Evolutionary conservation across 2,797 vertebrate genomes (phyloP).

Genomic region (Enteromius treurensis): DNA sequence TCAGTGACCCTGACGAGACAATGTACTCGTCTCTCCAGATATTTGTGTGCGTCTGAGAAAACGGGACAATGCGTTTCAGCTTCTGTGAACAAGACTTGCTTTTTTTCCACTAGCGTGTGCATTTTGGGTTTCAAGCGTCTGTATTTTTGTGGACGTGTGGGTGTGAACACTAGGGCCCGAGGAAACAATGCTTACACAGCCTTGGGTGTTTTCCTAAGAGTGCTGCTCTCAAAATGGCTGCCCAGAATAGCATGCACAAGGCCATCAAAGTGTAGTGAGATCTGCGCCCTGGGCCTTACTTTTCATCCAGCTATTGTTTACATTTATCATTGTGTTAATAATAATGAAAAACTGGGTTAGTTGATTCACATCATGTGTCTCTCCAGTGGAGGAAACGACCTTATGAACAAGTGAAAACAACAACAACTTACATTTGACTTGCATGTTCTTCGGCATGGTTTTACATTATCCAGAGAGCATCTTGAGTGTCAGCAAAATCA

Average conservation of each 20-base stretch:
- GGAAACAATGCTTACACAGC: slow-evolving; percentile 67
- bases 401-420: neutral
- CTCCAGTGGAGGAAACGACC: neutral
- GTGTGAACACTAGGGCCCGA: slow-evolving; percentile 29
- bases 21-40: slow-evolving; percentile 62
- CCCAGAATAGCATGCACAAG: slow-evolving; percentile 59
- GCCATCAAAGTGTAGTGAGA: slow-evolving; percentile 42
- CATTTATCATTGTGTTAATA: slow-evolving; percentile 12
- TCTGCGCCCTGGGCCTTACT: neutral
- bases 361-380: neutral
- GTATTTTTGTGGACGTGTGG: slow-evolving; percentile 16
- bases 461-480: neutral
- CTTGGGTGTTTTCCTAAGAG: slow-evolving; percentile 61
- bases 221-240: slow-evolving; percentile 49
- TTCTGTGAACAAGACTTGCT: slow-evolving; percentile 23
- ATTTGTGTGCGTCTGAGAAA: slow-evolving; percentile 52
- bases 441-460: neutral
- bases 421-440: neutral
- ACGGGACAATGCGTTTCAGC: slow-evolving; percentile 25
- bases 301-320: slow-evolving; percentile 19
- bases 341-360: slow-evolving; percentile 10
- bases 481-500: neutral
- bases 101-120: neutral
- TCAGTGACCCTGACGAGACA: slow-evolving; percentile 62
- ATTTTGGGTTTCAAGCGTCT: slow-evolving; percentile 31